These are phyloP conservation scores for Lasioglossum albipes DNA, from an alignment of 1,140 invertebrate genomes.

Conservation along the genomic window DNA sequence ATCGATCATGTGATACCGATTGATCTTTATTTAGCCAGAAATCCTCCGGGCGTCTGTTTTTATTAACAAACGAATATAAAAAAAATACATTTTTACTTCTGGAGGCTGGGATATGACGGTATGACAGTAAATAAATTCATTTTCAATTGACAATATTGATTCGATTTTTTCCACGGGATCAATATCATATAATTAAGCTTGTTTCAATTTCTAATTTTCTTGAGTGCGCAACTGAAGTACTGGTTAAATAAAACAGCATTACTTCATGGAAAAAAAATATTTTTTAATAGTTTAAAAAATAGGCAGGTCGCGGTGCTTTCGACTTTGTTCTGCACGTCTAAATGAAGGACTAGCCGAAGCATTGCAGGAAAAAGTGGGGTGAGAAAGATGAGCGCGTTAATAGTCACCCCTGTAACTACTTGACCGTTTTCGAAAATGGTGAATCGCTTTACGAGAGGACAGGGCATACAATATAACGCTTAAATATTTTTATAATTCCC, in stretches of 20 bases:
- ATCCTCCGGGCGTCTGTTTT: not conserved
- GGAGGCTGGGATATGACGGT: too few relatives aligned
- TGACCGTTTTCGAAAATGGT: slow-evolving; percentile 6
- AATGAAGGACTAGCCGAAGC: not conserved
- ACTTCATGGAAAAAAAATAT: too few relatives aligned
- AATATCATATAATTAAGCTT: too few relatives aligned
- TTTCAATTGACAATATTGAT: too few relatives aligned
- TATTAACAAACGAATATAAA: not conserved
- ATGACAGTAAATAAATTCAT: too few relatives aligned
- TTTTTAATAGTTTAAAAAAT: too few relatives aligned
- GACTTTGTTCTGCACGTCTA: not conserved
- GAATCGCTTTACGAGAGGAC: slow-evolving; percentile 22
- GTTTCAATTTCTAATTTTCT: too few relatives aligned
- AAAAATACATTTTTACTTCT: too few relatives aligned
- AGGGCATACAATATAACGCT: slow-evolving; percentile 30
- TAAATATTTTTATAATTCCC: slow-evolving; percentile 38
- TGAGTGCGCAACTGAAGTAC: too few relatives aligned
- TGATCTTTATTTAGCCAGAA: slow-evolving; percentile 3
- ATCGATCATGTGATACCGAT: slow-evolving; percentile 12
- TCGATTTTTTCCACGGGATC: too few relatives aligned
- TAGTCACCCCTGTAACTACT: slow-evolving; percentile 16
- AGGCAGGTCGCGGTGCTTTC: not conserved
- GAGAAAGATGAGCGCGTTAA: not conserved
- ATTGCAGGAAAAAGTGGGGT: not conserved
- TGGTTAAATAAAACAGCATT: too few relatives aligned